Evolutionary conservation across 92 coral and sea anemone species (phyloP).

Genomic region (Palythoa caribaeorum): DNA sequence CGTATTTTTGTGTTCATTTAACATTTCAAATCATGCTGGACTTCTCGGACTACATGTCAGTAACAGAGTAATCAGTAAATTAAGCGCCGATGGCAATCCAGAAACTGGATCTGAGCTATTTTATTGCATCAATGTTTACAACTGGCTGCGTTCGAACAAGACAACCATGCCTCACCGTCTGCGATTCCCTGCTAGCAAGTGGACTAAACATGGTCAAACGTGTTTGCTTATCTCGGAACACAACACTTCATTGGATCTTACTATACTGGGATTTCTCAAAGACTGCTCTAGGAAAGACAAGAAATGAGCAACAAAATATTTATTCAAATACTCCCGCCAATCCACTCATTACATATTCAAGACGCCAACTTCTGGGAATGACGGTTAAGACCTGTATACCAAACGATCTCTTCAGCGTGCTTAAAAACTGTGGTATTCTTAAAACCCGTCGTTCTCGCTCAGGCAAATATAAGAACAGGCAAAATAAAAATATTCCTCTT

Average conservation of each 20-base stretch:
- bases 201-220: constrained; percentile 22
- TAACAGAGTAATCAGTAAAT: too few species aligned
- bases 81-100: too few species aligned
- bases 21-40: too few species aligned
- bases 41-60: too few species aligned
- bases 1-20: too few species aligned
- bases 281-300: constrained; percentile 12
- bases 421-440: too few species aligned
- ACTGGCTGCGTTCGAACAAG: constrained; percentile 4
- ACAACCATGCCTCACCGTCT: constrained; percentile 1
- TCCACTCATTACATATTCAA: constrained; percentile 10
- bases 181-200: constrained; percentile 17
- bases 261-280: constrained; percentile 11
- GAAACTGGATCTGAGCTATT: too few species aligned
- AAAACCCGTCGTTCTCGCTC: too few species aligned
- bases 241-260: constrained; percentile 15
- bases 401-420: too few species aligned
- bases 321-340: constrained; percentile 14
- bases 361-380: not conserved
- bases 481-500: too few species aligned
- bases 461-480: too few species aligned
- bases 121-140: not conserved
- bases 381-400: too few species aligned
- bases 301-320: constrained; percentile 12
- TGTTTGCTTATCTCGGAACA: constrained; percentile 20